Conservation (phyloP, 2,113 vertebrate genomes). For the Mystacornis crossleyi region DNA sequence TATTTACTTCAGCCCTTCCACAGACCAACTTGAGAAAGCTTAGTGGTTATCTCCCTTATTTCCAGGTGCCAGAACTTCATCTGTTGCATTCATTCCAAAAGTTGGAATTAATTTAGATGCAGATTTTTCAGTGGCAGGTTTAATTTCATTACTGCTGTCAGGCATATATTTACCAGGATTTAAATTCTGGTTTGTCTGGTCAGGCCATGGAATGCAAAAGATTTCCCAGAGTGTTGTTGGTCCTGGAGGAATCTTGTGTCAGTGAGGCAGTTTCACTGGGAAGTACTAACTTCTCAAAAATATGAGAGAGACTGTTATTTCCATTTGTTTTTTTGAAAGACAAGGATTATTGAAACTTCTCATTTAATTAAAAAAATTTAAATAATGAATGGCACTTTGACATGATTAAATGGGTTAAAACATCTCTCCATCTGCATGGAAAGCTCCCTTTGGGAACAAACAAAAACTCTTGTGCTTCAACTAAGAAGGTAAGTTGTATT, state of each 20-base stretch:
- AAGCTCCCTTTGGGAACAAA: neutral
- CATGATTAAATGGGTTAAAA: neutral
- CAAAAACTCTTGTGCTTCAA: neutral
- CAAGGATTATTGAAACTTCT: neutral
- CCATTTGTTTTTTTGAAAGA: neutral
- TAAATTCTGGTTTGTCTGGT: neutral
- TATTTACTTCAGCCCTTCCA: neutral
- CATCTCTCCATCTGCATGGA: neutral
- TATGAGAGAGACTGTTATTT: neutral
- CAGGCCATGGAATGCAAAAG: neutral
- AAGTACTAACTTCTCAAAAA: neutral
- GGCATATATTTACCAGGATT: neutral
- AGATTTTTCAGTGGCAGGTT: neutral
- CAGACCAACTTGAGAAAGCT: neutral
- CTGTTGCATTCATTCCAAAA: neutral
- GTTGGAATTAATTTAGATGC: neutral
- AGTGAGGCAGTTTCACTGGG: neutral
- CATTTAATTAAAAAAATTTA: neutral
- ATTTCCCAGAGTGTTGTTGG: neutral
- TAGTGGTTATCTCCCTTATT: neutral
- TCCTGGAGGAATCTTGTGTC: neutral
- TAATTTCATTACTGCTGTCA: neutral
- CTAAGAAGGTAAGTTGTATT: neutral
- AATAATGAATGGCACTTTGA: neutral
- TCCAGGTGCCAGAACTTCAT: neutral